Conservation (phyloP, 2,888 invertebrate genomes). For the Drosophila trichaetosa region DNA sequence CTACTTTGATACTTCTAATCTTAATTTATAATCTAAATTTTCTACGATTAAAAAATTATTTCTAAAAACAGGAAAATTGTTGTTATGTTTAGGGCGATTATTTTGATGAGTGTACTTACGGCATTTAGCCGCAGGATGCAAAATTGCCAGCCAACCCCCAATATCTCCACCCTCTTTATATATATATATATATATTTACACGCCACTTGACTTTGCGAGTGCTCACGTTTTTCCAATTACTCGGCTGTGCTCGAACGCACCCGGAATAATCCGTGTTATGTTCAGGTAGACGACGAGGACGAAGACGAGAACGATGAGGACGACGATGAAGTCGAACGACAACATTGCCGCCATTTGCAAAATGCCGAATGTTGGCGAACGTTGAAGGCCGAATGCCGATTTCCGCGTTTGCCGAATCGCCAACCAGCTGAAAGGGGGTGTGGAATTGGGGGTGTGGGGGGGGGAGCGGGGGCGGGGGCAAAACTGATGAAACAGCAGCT, state of each 20-base stretch:
- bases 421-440: slow-evolving; percentile 18
- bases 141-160: slow-evolving; percentile 38
- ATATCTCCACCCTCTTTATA: slow-evolving; percentile 9
- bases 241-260: slow-evolving; percentile 33
- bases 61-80: background rate
- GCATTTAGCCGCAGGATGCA: slow-evolving; percentile 64
- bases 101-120: slow-evolving; percentile 53
- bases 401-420: slow-evolving; percentile 32
- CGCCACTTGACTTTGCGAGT: slow-evolving; percentile 84
- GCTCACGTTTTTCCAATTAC: slow-evolving; percentile 77
- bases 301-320: slow-evolving; percentile 14
- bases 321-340: slow-evolving; percentile 21
- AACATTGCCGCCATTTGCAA: slow-evolving; percentile 38
- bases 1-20: background rate
- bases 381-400: slow-evolving; percentile 26
- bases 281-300: slow-evolving; percentile 54
- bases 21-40: background rate
- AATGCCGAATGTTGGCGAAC: slow-evolving; percentile 24
- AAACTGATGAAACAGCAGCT: slow-evolving; percentile 53
- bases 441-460: background rate
- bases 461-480: background rate
- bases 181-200: slow-evolving; percentile 62
- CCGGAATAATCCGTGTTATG: slow-evolving; percentile 40
- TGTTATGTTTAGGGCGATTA: background rate
- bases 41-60: background rate